These are phyloP conservation scores for Tenualosa ilisha DNA, from an alignment of 2,797 vertebrate genomes.

Conservation along the genomic window DNA sequence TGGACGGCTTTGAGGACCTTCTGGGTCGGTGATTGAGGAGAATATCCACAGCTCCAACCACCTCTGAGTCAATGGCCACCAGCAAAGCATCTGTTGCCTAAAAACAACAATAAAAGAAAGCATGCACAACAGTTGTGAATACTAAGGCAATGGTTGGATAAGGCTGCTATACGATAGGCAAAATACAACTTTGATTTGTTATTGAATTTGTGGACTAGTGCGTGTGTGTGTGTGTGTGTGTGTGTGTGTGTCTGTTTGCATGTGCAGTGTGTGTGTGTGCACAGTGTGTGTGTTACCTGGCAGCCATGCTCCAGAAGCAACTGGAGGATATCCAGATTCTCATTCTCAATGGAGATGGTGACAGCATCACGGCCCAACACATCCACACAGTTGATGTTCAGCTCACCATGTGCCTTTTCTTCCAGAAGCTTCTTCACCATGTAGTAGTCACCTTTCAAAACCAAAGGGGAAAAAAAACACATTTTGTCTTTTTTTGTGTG, in stretches of 20 bases:
- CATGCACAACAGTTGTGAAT: background rate
- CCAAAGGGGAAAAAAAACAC: background rate
- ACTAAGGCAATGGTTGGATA: background rate
- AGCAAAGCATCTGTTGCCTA: constrained; percentile 92
- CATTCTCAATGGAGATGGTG: constrained; percentile 96
- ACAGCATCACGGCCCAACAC: constrained; percentile 93
- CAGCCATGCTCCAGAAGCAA: constrained; percentile 94
- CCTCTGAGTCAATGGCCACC: constrained; percentile 96
- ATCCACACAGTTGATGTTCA: constrained; percentile 97
- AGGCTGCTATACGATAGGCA: background rate
- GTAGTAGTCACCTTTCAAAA: constrained; percentile 93
- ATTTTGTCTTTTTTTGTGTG: background rate
- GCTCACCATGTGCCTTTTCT: constrained; percentile 89
- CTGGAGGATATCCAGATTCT: constrained; percentile 95
- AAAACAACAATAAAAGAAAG: constrained; percentile 27
- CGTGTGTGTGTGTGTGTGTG: constrained; percentile 22
- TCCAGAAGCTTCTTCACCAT: constrained; percentile 99
- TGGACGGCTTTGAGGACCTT: constrained; percentile 91
- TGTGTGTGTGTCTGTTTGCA: constrained; percentile 18
- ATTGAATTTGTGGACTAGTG: background rate
- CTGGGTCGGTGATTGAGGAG: constrained; percentile 94
- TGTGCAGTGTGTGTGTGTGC: constrained; percentile 14
- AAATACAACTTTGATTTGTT: background rate
- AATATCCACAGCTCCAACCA: constrained; percentile 98
- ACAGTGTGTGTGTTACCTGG: constrained; percentile 77